Base-by-base conservation (phyloP, 2,113 vertebrate genomes). In the Setophaga kirtlandii region DNA sequence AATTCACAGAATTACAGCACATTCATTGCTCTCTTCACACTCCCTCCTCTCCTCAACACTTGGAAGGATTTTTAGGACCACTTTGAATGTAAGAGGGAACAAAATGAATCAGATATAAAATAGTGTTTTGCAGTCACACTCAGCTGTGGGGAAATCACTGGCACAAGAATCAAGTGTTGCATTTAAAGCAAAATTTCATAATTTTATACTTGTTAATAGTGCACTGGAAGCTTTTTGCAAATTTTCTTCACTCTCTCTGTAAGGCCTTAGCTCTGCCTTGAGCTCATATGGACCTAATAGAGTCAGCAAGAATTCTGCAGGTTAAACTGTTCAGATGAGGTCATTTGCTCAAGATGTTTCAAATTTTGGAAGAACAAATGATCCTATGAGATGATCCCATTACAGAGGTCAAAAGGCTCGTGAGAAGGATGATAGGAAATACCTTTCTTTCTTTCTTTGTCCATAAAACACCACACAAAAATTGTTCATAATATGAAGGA, bases 331-430 rank as follows among this genome's bases (percentile, higher is more conserved):
- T 83, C 74, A 79, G 69, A 80, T 86, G 89, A 95, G 78, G 65
- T 91, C 52, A 95, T 92, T 78, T 80, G 35, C 35, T 85, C 63
- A 90, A 86, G 91, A 77, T 83, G 84, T 65, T 95, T 93, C 84
- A 91, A 16, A 79, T 91, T 93, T 91, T 73, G 65, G 23, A 94
- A 65, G 46, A 80, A 83, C 31, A 63, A 50, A 89, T 73, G 49
- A 76, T 49, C 49, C 77, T 68, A 53, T 1, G 35, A 92, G 56
- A 67, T 50, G 22, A 83, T 90, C 67, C 49, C 18, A 33, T 44
- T 44, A 55, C 1, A 30, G 44, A 65, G 42, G 81, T 75, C 62
- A 76, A 76, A 88, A 83, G 71, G 28, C 44, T 78, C 17, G 0
- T 30, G 30, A 81, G 68, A 59, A 85, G 21, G 44, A 96, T 50